Percentiles rank a stretch among this genome's conserved stretches.
Conservation (phyloP, 2,113 vertebrate genomes). For the Gymnorhina tibicen region DNA sequence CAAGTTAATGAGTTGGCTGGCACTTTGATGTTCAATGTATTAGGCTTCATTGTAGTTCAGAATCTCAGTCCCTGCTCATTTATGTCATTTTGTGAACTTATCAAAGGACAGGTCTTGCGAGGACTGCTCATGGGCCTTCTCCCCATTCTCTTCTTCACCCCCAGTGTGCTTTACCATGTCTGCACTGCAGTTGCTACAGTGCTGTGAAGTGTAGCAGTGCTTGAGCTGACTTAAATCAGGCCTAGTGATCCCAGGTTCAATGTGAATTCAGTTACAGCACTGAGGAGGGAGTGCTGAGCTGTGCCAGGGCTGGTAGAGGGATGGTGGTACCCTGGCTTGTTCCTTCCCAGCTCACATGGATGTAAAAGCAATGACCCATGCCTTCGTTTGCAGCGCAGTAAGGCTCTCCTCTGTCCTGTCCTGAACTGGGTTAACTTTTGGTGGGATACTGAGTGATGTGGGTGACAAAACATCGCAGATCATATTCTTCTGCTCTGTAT, state of each 20-base stretch:
- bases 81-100: background rate
- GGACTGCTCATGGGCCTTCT: background rate
- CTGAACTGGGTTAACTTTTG: background rate
- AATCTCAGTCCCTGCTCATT: background rate
- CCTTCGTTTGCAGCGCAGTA: background rate
- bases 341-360: background rate
- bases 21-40: conserved; percentile 4
- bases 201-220: background rate
- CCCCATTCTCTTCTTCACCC: fast-evolving
- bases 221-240: background rate
- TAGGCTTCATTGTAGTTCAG: background rate
- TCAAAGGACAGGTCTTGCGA: background rate
- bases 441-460: too few relatives aligned
- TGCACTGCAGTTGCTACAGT: background rate
- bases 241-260: background rate
- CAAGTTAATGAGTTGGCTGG: conserved; percentile 16
- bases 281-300: background rate
- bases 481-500: background rate
- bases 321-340: fast-evolving
- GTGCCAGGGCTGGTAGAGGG: background rate
- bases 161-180: background rate
- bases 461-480: background rate
- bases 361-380: background rate
- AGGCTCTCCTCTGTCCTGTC: background rate
- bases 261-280: background rate